A percentile compares a stretch with the other conserved stretches of the same genome.
These are phyloP conservation scores for Cylindroiulus punctatus DNA, from an alignment of 2,888 invertebrate species.

Conservation along the genomic window DNA sequence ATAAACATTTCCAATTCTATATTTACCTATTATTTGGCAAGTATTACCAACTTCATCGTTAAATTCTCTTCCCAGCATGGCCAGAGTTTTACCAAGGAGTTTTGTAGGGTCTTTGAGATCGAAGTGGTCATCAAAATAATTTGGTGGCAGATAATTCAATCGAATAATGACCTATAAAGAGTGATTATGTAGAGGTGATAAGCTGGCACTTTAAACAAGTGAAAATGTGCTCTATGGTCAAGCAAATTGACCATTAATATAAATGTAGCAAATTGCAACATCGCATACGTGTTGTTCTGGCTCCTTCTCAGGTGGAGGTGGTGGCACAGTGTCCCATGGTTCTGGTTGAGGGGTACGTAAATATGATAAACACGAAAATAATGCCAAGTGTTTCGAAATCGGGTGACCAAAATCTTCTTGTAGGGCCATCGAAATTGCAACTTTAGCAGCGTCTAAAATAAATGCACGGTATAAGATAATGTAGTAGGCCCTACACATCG, in stretches of 20 bases:
- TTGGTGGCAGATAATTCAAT: constrained; percentile 81
- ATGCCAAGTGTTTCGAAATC: constrained; percentile 74
- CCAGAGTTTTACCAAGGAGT: constrained; percentile 84
- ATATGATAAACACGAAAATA: constrained; percentile 81
- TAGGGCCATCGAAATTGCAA: constrained; percentile 83
- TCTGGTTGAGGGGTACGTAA: constrained; percentile 64
- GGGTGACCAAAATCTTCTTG: constrained; percentile 86
- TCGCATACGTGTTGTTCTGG: constrained; percentile 62
- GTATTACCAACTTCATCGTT: constrained; percentile 62
- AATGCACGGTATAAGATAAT: not conserved
- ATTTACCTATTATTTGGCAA: constrained; percentile 64
- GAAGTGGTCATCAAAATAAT: constrained; percentile 89
- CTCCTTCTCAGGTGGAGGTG: constrained; percentile 60
- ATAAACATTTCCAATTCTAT: not conserved
- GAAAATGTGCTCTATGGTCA: too few relatives aligned
- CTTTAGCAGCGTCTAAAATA: constrained; percentile 74
- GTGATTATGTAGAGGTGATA: not conserved
- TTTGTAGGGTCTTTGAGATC: constrained; percentile 78
- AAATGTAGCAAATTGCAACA: too few relatives aligned
- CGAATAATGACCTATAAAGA: constrained; percentile 73
- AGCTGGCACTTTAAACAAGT: too few relatives aligned
- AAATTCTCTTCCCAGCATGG: constrained; percentile 61
- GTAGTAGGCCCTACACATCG: not conserved
- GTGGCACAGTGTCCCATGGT: constrained; percentile 60
- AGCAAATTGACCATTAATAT: too few relatives aligned